Percentiles rank a stretch among this genome's conserved stretches.
phyloP scores from a whole-genome alignment of 2,888 invertebrate genomes.

The Vandiemenella viatica region DNA sequence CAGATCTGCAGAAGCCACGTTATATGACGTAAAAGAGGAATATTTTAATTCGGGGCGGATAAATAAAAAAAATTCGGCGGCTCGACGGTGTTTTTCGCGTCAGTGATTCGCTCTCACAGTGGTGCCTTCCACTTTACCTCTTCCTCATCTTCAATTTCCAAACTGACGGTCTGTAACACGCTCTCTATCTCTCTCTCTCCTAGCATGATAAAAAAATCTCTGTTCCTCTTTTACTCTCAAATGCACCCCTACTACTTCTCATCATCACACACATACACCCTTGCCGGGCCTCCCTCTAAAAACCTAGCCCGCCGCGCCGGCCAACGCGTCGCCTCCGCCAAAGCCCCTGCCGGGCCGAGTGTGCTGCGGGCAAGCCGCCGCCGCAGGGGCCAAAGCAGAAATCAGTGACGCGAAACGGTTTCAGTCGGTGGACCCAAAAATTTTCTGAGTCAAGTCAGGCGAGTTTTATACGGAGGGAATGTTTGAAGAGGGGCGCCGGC shows the following conservation, averaged over 20 bases:
- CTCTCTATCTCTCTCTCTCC: too few relatives aligned
- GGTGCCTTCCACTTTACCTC: not conserved
- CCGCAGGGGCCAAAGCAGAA: too few relatives aligned
- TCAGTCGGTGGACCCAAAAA: not conserved
- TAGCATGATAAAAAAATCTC: not conserved
- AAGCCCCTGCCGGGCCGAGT: too few relatives aligned
- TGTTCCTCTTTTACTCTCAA: not conserved
- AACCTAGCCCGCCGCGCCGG: not conserved
- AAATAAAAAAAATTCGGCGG: not conserved
- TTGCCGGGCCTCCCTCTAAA: not conserved
- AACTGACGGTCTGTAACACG: not conserved
- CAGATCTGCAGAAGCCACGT: too few relatives aligned
- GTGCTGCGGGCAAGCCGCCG: too few relatives aligned
- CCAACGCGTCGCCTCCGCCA: too few relatives aligned
- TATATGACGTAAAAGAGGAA: too few relatives aligned
- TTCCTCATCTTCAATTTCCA: not conserved
- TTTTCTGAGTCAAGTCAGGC: not conserved
- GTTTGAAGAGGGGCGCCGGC: not conserved
- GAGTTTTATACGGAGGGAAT: not conserved
- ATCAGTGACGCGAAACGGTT: not conserved
- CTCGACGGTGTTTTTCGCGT: too few relatives aligned
- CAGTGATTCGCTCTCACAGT: too few relatives aligned
- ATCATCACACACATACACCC: not conserved
- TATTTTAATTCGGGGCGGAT: not conserved
- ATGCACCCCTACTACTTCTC: not conserved